Percentiles rank a stretch among this genome's conserved stretches.
Evolutionary conservation across 2,888 invertebrate genomes (phyloP).

Genomic region (Macrosiphum euphorbiae): DNA sequence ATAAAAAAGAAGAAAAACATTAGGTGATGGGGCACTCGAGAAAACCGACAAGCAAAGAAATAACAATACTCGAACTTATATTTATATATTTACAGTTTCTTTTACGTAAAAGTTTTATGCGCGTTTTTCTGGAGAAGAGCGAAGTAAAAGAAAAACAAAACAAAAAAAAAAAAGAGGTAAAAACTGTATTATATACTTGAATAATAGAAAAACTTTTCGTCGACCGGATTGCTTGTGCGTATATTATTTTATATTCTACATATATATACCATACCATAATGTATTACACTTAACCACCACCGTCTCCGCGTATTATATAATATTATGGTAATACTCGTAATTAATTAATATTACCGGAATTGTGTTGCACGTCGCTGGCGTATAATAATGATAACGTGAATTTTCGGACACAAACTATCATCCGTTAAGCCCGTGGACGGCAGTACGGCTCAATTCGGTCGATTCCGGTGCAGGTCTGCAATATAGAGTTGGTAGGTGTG

Average conservation of each 20-base stretch:
- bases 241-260: background rate
- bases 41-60: conserved; percentile 39
- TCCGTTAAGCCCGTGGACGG: background rate
- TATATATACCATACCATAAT: background rate
- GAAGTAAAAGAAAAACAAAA: background rate
- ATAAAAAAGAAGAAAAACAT: conserved; percentile 7
- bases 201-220: conserved; percentile 49
- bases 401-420: background rate
- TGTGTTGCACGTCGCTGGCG: background rate
- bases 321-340: background rate
- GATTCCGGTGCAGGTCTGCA: background rate
- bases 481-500: background rate
- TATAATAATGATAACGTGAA: background rate
- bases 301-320: background rate
- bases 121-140: background rate
- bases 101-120: conserved; percentile 41
- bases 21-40: conserved; percentile 35
- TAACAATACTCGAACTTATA: conserved; percentile 34
- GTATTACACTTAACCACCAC: background rate
- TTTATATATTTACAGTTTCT: background rate
- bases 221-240: background rate
- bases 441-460: background rate
- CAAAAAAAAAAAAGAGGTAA: background rate
- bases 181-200: conserved; percentile 22
- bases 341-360: background rate